Percentiles rank a stretch among this genome's conserved stretches.
phyloP scores from a whole-genome alignment of 1,140 invertebrate species.

The Zaprionus capensis region DNA sequence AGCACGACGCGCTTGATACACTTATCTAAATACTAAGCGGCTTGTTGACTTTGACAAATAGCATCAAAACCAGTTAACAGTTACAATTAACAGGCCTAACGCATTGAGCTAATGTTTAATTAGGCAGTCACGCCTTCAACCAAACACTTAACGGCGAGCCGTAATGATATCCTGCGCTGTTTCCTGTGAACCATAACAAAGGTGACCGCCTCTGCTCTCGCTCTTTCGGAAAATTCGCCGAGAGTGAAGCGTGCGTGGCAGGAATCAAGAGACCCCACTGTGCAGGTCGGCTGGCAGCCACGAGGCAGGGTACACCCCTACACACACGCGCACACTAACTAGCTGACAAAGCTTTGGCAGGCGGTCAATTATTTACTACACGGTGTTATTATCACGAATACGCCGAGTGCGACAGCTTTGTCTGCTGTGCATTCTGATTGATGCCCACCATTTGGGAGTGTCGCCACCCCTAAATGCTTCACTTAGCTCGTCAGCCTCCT shows the following conservation, averaged over 20 bases:
- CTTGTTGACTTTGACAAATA: slow-evolving; percentile 27
- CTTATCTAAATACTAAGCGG: neutral
- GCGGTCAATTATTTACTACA: slow-evolving; percentile 55
- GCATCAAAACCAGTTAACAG: slow-evolving; percentile 21
- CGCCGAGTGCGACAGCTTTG: slow-evolving; percentile 17
- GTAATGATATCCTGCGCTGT: slow-evolving; percentile 45
- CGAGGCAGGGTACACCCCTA: neutral
- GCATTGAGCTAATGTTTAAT: slow-evolving; percentile 42
- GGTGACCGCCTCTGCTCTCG: neutral
- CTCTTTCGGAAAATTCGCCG: neutral
- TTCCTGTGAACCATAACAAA: slow-evolving; percentile 34
- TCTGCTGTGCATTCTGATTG: slow-evolving; percentile 39
- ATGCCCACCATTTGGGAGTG: slow-evolving; percentile 49
- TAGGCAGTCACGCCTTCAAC: slow-evolving; percentile 24
- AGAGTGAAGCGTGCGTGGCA: neutral
- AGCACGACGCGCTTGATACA: neutral
- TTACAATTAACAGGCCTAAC: slow-evolving; percentile 28
- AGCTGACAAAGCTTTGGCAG: slow-evolving; percentile 3
- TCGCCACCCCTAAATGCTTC: slow-evolving; percentile 11
- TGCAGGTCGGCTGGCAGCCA: neutral
- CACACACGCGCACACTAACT: neutral
- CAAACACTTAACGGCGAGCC: slow-evolving; percentile 1
- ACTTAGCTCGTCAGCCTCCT: neutral
- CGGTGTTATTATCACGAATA: slow-evolving; percentile 64
- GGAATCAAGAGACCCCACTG: neutral